These are phyloP conservation scores for Liparis tanakae DNA, from an alignment of 2,797 vertebrate genomes.

Conservation along the genomic window DNA sequence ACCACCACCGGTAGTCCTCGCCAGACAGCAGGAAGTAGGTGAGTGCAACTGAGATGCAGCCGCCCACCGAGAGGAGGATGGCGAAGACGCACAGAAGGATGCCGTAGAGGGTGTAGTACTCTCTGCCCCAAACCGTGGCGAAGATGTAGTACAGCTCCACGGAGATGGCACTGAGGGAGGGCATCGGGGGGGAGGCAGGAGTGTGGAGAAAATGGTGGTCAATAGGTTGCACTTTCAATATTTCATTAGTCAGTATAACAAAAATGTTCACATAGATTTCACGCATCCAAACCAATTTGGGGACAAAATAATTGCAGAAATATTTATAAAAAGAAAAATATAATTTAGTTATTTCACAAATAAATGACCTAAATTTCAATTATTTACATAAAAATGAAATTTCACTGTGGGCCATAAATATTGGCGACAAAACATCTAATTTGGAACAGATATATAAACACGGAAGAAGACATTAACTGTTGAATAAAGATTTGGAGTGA, in stretches of 20 bases:
- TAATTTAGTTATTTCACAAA: not conserved
- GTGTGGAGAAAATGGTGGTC: not conserved
- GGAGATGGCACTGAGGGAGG: constrained; percentile 88
- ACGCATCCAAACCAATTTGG: not conserved
- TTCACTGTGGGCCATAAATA: not conserved
- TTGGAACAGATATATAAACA: not conserved
- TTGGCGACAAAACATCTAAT: not conserved
- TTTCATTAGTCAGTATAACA: not conserved
- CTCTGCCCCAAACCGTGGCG: constrained; percentile 94
- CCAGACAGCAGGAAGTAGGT: constrained; percentile 96
- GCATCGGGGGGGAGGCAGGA: constrained; percentile 43
- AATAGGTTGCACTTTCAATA: not conserved
- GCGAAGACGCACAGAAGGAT: constrained; percentile 94
- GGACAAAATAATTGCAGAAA: not conserved
- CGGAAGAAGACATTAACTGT: not conserved
- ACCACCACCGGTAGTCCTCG: constrained; percentile 96
- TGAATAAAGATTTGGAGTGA: not conserved
- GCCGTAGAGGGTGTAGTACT: constrained; percentile 94
- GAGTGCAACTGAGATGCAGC: constrained; percentile 94
- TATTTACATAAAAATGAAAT: not conserved
- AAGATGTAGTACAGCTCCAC: constrained; percentile 98
- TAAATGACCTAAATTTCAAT: not conserved
- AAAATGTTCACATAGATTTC: not conserved
- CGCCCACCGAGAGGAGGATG: constrained; percentile 93
- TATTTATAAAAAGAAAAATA: not conserved